Conservation (phyloP, 2,113 vertebrate species). For the Pangasianodon gigas region DNA sequence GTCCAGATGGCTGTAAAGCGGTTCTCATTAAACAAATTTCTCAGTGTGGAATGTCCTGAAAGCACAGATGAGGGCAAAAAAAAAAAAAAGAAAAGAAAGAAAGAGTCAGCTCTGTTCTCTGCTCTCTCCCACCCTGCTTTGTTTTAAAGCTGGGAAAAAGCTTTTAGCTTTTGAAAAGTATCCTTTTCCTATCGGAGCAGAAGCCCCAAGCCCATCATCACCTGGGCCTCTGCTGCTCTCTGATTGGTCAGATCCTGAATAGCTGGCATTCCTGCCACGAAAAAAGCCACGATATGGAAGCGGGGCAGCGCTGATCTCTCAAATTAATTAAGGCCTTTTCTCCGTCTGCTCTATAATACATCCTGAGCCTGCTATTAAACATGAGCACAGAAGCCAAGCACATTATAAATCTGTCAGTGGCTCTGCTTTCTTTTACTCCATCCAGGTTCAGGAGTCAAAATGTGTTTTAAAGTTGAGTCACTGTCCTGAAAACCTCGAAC, state of each 20-base stretch:
- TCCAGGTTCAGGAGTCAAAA: constrained; percentile 53
- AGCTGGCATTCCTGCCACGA: constrained; percentile 80
- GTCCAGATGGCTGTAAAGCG: constrained; percentile 10
- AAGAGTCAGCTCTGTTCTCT: constrained; percentile 65
- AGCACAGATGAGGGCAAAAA: constrained; percentile 56
- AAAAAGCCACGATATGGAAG: constrained; percentile 74
- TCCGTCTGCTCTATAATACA: constrained; percentile 22
- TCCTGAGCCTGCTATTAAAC: constrained; percentile 26
- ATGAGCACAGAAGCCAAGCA: constrained; percentile 53
- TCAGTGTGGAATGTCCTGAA: constrained; percentile 66
- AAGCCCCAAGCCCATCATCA: constrained; percentile 76
- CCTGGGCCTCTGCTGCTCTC: constrained; percentile 64
- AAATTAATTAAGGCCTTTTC: constrained; percentile 79
- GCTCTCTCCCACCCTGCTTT: constrained; percentile 67
- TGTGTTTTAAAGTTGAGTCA: constrained; percentile 60
- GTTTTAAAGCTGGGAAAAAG: constrained; percentile 76
- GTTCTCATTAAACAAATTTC: constrained; percentile 45
- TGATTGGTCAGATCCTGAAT: constrained; percentile 72
- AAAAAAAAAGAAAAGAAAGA: constrained; percentile 57
- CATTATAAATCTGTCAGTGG: constrained; percentile 72
- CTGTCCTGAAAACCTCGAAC: constrained; percentile 50
- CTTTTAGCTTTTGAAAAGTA: constrained; percentile 83
- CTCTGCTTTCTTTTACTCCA: constrained; percentile 60
- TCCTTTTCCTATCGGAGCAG: constrained; percentile 75
- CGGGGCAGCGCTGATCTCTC: constrained; percentile 67